Evolutionary conservation across 2,888 invertebrate species (phyloP), one percentile per base, ranked within the genome.

Genomic region (Microctonus hyperodae): DNA sequence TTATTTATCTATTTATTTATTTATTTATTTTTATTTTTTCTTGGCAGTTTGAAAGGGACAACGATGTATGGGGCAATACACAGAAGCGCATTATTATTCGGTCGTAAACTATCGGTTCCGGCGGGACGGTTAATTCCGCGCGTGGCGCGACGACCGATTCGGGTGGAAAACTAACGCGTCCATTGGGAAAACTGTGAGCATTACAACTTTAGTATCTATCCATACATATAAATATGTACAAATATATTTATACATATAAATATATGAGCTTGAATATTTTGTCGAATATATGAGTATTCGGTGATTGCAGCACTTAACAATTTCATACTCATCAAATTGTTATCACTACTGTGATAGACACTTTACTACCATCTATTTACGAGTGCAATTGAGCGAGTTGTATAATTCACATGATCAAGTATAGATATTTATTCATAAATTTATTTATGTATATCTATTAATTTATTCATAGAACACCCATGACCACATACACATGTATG

Each of bases 61-160:
- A 5, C 50, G 33, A 58, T 64, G 58, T 64, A 58, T 69, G 56
- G n/a, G 58, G 35, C 44, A 35, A 62, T 57, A 25, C 25, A 23
- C 48, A 20, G 20, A 35, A 50, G 33, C 57, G 65, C 65, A 73
- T 76, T 74, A 74, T 76, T 75, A 74, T 75, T 75, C 71, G 69
- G 73, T 73, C 73, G 68, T 72, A 73, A 76, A 71, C 67, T 70
- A 70, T 69, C 60, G 72, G 72, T 70, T 73, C 72, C 72, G 65
- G 70, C 51, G 68, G 65, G 63, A 61, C 63, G 71, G 71, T 72
- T 70, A 72, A 74, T 73, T 73, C 67, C 67, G 68, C 70, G 68
- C 35, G 56, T 60, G 64, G 64, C 69, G 69, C 69, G 69, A 73
- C 73, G 70, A 70, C 55, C 70, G 67, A 71, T 69, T 72, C 69